Percentiles rank a stretch among this genome's conserved stretches.
phyloP scores from a whole-genome alignment of 2,113 vertebrate genomes.

The Tyto alba region DNA sequence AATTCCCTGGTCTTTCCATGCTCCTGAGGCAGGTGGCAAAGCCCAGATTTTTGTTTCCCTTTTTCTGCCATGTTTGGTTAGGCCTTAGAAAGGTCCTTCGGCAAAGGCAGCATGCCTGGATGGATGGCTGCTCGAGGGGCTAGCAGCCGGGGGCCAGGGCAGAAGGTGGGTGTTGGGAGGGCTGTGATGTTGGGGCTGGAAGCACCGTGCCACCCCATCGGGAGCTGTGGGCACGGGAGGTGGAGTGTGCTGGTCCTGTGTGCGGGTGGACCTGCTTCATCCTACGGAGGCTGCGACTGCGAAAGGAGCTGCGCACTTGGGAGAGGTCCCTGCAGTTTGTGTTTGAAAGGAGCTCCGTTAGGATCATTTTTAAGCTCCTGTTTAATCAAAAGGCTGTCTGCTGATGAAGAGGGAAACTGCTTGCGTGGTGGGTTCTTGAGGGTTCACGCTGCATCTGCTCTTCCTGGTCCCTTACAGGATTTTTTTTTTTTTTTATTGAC shows the following conservation, averaged over 20 bases:
- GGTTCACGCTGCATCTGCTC: neutral
- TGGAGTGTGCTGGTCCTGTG: fast-evolving
- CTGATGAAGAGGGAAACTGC: neutral
- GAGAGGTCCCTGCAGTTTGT: neutral
- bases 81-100: neutral
- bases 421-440: neutral
- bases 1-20: neutral
- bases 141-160: neutral
- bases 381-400: neutral
- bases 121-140: neutral
- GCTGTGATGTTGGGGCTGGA: too few species aligned
- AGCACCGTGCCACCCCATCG: too few species aligned
- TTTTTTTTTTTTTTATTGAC: neutral
- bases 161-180: neutral
- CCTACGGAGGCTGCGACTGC: fast-evolving
- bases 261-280: neutral
- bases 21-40: neutral
- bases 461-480: neutral
- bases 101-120: fast-evolving
- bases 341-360: neutral
- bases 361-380: neutral
- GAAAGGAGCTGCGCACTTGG: neutral
- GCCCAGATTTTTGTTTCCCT: neutral
- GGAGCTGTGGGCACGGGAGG: fast-evolving
- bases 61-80: neutral